Conservation (phyloP, 2,113 vertebrate species). For the Lophura nycthemera region DNA sequence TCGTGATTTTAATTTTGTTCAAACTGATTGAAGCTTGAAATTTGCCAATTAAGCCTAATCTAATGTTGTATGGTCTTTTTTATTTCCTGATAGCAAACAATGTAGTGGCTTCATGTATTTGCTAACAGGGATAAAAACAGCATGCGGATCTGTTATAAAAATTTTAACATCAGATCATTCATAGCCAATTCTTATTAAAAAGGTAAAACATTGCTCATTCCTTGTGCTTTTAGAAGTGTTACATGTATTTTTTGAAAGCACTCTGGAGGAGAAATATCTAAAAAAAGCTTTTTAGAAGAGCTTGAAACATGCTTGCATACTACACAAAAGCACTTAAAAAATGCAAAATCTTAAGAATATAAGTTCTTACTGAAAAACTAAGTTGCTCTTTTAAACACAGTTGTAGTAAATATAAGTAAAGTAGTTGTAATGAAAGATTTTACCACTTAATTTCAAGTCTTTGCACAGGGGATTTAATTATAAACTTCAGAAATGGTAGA, state of each 20-base stretch:
- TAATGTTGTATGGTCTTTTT: not conserved
- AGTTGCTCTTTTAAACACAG: not conserved
- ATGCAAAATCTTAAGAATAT: fast-evolving
- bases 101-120: not conserved
- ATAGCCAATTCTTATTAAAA: not conserved
- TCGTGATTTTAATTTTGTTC: not conserved
- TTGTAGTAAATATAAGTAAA: not conserved
- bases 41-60: not conserved
- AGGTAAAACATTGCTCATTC: not conserved
- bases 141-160: not conserved
- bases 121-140: not conserved
- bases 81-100: not conserved
- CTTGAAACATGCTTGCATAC: not conserved
- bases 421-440: not conserved
- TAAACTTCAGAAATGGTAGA: not conserved
- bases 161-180: not conserved
- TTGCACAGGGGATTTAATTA: not conserved
- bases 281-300: not conserved
- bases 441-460: not conserved
- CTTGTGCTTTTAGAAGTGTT: not conserved
- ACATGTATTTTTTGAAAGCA: not conserved
- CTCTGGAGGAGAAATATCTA: not conserved
- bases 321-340: not conserved
- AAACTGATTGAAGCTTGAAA: not conserved
- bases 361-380: not conserved